phyloP scores from a whole-genome alignment of 2,797 vertebrate species.

The Mormyrops attenuatus region DNA sequence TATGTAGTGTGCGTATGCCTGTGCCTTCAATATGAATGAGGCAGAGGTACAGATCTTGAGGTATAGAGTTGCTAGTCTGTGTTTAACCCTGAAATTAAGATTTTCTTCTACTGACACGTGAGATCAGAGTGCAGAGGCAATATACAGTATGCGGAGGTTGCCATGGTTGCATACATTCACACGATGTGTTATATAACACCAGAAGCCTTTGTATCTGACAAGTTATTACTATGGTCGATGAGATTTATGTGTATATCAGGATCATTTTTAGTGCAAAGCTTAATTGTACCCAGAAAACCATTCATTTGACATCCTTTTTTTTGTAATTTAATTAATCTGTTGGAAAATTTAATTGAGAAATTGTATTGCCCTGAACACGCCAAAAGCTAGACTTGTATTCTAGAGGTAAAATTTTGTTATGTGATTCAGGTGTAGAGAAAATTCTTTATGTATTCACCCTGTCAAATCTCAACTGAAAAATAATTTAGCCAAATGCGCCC shows the following conservation, averaged over 20 bases:
- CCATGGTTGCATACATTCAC: constrained; percentile 16
- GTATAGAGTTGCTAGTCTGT: not conserved
- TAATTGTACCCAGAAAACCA: not conserved
- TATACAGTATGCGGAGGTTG: constrained; percentile 15
- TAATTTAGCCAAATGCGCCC: not conserved
- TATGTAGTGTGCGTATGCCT: not conserved
- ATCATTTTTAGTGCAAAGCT: not conserved
- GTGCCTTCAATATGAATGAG: not conserved
- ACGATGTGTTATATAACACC: constrained; percentile 16
- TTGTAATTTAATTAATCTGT: not conserved
- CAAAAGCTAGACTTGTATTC: not conserved
- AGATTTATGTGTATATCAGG: not conserved
- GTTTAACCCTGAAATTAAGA: not conserved
- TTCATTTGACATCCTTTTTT: not conserved
- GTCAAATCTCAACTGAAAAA: not conserved
- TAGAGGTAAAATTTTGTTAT: not conserved
- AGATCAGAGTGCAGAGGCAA: not conserved
- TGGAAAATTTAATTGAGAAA: not conserved
- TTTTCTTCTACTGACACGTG: not conserved
- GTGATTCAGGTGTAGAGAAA: not conserved
- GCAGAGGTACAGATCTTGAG: not conserved
- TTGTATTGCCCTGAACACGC: not conserved
- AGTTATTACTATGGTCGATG: not conserved
- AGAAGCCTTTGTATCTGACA: not conserved
- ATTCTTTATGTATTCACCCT: not conserved